Evolutionary conservation across 2,113 vertebrate genomes (phyloP).

Genomic region (Felis chaus): DNA sequence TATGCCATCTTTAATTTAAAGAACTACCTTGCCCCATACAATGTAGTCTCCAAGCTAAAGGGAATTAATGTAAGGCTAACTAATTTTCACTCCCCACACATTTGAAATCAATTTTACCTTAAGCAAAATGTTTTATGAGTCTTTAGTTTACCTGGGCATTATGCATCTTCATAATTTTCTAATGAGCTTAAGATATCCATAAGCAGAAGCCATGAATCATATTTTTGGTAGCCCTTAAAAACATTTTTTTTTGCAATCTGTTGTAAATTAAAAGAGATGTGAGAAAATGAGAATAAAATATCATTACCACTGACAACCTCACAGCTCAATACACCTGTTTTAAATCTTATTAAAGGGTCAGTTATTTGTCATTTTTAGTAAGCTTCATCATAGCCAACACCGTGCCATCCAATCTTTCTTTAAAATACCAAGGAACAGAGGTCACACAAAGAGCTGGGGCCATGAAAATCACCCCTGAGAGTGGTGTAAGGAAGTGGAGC

Average conservation of each 20-base stretch:
- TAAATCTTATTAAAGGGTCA: slow-evolving; percentile 73
- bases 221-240: slow-evolving; percentile 66
- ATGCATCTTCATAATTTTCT: slow-evolving; percentile 75
- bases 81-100: slow-evolving; percentile 68
- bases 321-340: slow-evolving; percentile 70
- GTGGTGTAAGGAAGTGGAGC: background rate
- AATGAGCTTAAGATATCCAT: slow-evolving; percentile 71
- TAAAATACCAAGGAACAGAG: slow-evolving; percentile 64
- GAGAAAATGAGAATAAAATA: slow-evolving; percentile 76
- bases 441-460: slow-evolving; percentile 31
- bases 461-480: slow-evolving; percentile 19
- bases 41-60: slow-evolving; percentile 53
- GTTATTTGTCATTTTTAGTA: slow-evolving; percentile 72
- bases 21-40: slow-evolving; percentile 50
- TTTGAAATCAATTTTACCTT: slow-evolving; percentile 79
- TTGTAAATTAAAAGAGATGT: slow-evolving; percentile 72
- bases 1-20: slow-evolving; percentile 75
- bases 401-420: slow-evolving; percentile 38
- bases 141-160: slow-evolving; percentile 76
- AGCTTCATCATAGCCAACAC: slow-evolving; percentile 62
- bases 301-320: slow-evolving; percentile 74
- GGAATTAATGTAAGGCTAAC: slow-evolving; percentile 77
- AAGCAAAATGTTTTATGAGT: slow-evolving; percentile 77
- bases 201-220: slow-evolving; percentile 75
- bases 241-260: slow-evolving; percentile 63